Evolutionary conservation across 2,888 invertebrate genomes (phyloP), one percentile per base, ranked within the genome.

Genomic region (Nomada flava): DNA sequence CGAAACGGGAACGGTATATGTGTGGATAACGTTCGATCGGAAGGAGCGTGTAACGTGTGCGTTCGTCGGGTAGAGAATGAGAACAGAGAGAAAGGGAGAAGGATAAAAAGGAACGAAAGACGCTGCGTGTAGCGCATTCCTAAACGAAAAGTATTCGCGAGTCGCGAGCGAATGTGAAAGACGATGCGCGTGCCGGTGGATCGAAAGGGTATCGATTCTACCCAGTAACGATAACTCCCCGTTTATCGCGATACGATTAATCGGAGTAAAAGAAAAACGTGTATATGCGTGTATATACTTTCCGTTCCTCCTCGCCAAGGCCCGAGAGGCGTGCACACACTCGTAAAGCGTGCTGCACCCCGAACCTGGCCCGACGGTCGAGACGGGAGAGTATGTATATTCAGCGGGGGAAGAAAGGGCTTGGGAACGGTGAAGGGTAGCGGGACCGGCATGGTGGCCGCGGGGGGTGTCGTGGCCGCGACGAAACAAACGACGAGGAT

Each of bases 161-260:
- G 26, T 55, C 10, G 60, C 23, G 53, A 26, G 57, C 71, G 52
- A 62, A 75, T 26, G 76, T 57, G 23, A 2, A 23, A 42, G 59
- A 29, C 36, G 50, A 42, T n/a, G 53, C 71, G 82, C 62, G 59
- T 23, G 70, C 69, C 73, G 29, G 47, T 62, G 71, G 72, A 82
- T 85, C 68, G 10, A 64, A 64, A 68, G 26, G 20, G 76, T 83
- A 81, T 86, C 86, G 86, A 86, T 86, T 76, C 73, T 68, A 55
- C 69, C 64, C 62, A 50, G 73, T 65, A 64, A 86, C 71, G 76
- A 78, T 83, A 76, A 81, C 79, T 86, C 59, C 81, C 83, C 74
- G 69, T 81, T 81, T 81, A 86, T 86, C 81, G 83, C 59, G 69
- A 64, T 76, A 73, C 47, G 55, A 82, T 81, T 81, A 70, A 73